A percentile compares a stretch with the other conserved stretches of the same genome.
phyloP scores from a whole-genome alignment of 2,113 vertebrate species.

The Lonchura striata region DNA sequence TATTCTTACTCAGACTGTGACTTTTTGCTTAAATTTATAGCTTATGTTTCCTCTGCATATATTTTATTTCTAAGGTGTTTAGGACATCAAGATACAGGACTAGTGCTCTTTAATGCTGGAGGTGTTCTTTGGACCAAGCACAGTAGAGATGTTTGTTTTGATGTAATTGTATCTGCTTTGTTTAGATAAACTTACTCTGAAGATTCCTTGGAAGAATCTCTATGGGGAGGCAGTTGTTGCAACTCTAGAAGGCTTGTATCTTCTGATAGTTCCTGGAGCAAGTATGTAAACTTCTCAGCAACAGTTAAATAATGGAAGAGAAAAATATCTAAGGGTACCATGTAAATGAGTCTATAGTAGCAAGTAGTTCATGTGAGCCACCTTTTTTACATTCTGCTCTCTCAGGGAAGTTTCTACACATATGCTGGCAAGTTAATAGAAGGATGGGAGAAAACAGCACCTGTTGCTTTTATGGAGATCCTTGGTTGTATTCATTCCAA shows the following conservation, averaged over 20 bases:
- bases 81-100: not conserved
- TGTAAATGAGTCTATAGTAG: not conserved
- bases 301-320: not conserved
- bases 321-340: not conserved
- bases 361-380: not conserved
- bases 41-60: not conserved
- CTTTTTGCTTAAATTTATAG: not conserved
- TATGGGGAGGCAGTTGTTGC: conserved; percentile 95
- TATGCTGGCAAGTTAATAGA: not conserved
- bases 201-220: conserved; percentile 99
- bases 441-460: not conserved
- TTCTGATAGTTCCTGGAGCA: conserved; percentile 93
- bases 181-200: conserved; percentile 92
- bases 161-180: conserved; percentile 21
- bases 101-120: not conserved
- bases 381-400: not conserved
- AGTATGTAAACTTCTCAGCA: conserved; percentile 78
- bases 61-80: not conserved
- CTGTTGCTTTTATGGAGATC: not conserved
- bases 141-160: not conserved
- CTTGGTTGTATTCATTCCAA: not conserved
- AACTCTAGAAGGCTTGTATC: conserved; percentile 90
- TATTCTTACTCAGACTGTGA: not conserved
- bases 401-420: not conserved
- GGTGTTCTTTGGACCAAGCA: not conserved